Evolutionary conservation across 1,140 invertebrate genomes (phyloP).

Genomic region (Bacillus rossius): DNA sequence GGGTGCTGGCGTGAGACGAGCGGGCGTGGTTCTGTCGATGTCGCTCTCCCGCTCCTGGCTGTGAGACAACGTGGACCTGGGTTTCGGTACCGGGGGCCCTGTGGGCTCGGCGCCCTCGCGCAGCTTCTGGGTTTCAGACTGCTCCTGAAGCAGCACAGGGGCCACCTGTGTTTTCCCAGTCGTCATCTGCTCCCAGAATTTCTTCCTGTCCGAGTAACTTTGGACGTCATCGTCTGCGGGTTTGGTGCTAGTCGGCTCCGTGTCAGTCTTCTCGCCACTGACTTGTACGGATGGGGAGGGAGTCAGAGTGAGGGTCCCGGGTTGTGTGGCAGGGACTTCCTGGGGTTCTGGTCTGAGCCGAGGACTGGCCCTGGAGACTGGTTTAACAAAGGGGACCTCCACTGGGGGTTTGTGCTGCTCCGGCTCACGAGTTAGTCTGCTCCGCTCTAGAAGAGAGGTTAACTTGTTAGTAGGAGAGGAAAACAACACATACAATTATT

Average conservation of each 20-base stretch:
- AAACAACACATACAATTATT: too few species aligned
- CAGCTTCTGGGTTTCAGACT: not conserved
- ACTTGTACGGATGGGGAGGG: too few species aligned
- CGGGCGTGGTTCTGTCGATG: constrained; percentile 21
- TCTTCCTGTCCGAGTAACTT: constrained; percentile 42
- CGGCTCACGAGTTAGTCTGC: constrained; percentile 24
- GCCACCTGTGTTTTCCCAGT: not conserved
- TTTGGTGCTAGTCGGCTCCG: not conserved
- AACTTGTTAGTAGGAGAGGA: constrained; percentile 34
- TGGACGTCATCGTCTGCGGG: constrained; percentile 24
- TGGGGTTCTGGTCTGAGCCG: constrained; percentile 36
- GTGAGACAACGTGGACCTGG: constrained; percentile 25
- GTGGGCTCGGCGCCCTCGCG: constrained; percentile 19
- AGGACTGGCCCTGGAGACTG: constrained; percentile 23
- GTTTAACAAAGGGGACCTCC: constrained; percentile 11
- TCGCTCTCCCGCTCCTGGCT: constrained; percentile 22
- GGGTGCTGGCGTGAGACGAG: constrained; percentile 3
- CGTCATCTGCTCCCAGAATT: constrained; percentile 46
- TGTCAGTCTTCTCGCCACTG: too few species aligned
- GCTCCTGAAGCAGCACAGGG: not conserved
- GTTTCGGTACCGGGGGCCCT: constrained; percentile 40
- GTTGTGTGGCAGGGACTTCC: constrained; percentile 20
- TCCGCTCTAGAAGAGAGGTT: constrained; percentile 40
- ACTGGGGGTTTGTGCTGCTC: constrained; percentile 23
- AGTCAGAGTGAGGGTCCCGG: constrained; percentile 1